Percentiles rank a stretch among this genome's conserved stretches.
These are phyloP conservation scores for Metridium senile DNA, from an alignment of 92 coral and sea anemone species.

Conservation along the genomic window DNA sequence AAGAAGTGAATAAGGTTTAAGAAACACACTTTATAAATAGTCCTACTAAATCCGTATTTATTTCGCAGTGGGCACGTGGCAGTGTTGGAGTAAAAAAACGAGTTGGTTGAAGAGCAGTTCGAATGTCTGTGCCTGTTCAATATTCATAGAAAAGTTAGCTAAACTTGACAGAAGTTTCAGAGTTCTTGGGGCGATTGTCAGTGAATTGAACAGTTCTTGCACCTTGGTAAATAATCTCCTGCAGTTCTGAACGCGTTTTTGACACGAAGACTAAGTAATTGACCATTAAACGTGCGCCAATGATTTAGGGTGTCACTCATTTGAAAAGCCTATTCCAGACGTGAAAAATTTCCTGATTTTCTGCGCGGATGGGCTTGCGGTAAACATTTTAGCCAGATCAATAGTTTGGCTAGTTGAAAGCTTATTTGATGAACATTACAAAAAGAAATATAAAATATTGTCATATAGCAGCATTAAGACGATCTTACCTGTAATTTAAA, in stretches of 20 bases:
- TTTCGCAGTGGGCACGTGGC: slow-evolving; percentile 79
- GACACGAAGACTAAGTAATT: slow-evolving; percentile 18
- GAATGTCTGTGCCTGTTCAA: background rate
- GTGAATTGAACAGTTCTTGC: background rate
- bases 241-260: slow-evolving; percentile 10
- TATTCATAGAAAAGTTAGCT: background rate
- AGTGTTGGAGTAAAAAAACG: slow-evolving; percentile 12
- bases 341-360: background rate
- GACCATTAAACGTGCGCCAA: background rate
- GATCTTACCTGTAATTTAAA: slow-evolving; percentile 50
- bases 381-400: background rate
- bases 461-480: background rate
- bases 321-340: background rate
- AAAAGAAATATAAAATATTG: background rate
- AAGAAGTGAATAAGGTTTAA: slow-evolving; percentile 44
- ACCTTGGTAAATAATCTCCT: slow-evolving; percentile 18
- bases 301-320: slow-evolving; percentile 1
- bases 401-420: background rate
- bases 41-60: slow-evolving; percentile 60
- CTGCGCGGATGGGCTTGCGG: background rate
- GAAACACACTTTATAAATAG: slow-evolving; percentile 53
- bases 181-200: slow-evolving; percentile 11
- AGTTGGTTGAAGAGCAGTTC: background rate
- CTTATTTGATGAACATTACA: background rate
- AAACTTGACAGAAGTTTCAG: background rate